Base-by-base conservation (phyloP, 1,140 invertebrate species). In the Dreissena rostriformis region DNA sequence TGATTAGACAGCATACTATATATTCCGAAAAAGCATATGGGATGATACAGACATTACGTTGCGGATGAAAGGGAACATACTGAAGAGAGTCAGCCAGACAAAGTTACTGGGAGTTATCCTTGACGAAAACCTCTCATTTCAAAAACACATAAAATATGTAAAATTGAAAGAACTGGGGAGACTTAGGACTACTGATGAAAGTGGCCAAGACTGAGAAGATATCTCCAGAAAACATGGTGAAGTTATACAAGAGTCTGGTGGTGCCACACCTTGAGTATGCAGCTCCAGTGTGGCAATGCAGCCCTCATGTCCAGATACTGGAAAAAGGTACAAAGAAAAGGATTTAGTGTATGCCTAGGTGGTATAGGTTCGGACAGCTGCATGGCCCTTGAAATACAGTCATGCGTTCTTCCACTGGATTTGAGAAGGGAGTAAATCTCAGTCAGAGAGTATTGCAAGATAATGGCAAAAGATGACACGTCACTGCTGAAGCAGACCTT, bases 181-280 rank as follows among this genome's bases (percentile, higher is more conserved):
- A 24, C 11, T 76, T 12, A 14, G 8, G 15, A 5, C 24, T 12
- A n/a, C 63, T 76, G 17, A 63, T 63, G 24, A 28, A 11, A 14
- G 55, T 76, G 11, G 26, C 24, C 6, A 76, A 63, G 51, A 12
- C 55, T n/a, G 51, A 65, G 10, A 75, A 68, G 22, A 75, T 82
- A 2, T 22, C 28, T 19, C 1, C 26, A 26, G 22, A 66, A 61
- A 67, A 65, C 6, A 17, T 75, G 39, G 6, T 75, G 0, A 49
- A 68, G 6, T 61, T 82, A 5, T 57, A 75, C 61, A 67, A 51
- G 6, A 82, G 63, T 19, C 11, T 74, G 10, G 79, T 82, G 17
- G 53, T 65, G 22, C 72, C 72, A 28, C 19, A 74, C 5, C 10
- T 75, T 10, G 72, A 82, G 57, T 82, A 82, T 82, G 80, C 71